Evolutionary conservation across 2,888 invertebrate species (phyloP).

Genomic region (Teinopalpus imperialis): DNA sequence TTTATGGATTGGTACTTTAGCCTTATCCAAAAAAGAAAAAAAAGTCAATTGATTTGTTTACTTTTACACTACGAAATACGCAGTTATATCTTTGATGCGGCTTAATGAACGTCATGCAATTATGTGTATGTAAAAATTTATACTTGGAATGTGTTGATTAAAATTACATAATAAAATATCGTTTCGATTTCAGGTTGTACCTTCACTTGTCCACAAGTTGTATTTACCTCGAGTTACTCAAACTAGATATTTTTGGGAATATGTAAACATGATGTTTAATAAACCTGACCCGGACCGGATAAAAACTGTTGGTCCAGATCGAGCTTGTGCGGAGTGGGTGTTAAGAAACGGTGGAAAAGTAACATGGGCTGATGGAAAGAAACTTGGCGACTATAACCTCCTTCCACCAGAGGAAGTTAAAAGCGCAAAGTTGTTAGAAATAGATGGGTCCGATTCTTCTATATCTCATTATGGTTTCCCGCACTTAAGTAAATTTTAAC

Average conservation of each 20-base stretch:
- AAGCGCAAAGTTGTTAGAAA: slow-evolving; percentile 81
- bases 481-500: slow-evolving; percentile 85
- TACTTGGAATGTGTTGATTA: not conserved
- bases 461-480: slow-evolving; percentile 92
- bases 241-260: slow-evolving; percentile 70
- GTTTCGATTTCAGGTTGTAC: slow-evolving; percentile 6
- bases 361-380: slow-evolving; percentile 84
- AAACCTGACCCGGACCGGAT: slow-evolving; percentile 86
- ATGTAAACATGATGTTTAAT: slow-evolving; percentile 85
- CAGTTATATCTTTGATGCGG: too few relatives aligned
- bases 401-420: slow-evolving; percentile 82
- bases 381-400: slow-evolving; percentile 87
- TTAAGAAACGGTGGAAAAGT: slow-evolving; percentile 94
- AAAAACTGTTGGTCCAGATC: slow-evolving; percentile 90
- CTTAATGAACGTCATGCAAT: too few relatives aligned
- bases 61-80: too few relatives aligned
- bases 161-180: too few relatives aligned
- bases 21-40: too few relatives aligned
- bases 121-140: slow-evolving; percentile 13
- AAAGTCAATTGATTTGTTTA: too few relatives aligned
- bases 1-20: too few relatives aligned
- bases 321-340: slow-evolving; percentile 97
- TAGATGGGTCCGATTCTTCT: slow-evolving; percentile 91
- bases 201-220: not conserved
- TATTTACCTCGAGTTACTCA: slow-evolving; percentile 35